Evolutionary conservation across 2,797 vertebrate species (phyloP), one percentile per base, ranked within the genome.

Genomic region (Fringilla coelebs): DNA sequence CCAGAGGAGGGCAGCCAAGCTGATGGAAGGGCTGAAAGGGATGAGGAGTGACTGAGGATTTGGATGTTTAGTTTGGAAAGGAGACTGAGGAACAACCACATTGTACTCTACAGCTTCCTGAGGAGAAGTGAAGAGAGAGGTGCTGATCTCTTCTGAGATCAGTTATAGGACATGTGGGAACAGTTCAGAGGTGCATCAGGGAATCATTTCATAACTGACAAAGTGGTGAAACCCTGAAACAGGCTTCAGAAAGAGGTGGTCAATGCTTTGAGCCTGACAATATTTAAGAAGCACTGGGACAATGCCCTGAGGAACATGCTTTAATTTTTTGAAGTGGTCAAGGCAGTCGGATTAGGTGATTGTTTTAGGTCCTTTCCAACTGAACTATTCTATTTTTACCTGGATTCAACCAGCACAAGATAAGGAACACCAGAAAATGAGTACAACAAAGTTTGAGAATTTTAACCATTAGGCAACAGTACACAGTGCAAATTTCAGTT

Each of bases 191-290:
- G 11, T 79, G 63, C 9, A 6, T 0, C 26, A 72, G 7, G 1
- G 7, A 82, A 79, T 11, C 4, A 57, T 25, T 78, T 75, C 20
- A 38, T 81, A n/a, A 66, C 43, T 3, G 2, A 70, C 32, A 66
- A 36, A 2, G 12, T 28, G 7, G 12, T 38, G 43, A 79, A n/a
- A 60, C 17, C 28, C 46, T 51, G 6, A 3, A 63, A 60, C 3
- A 48, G 12, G 12, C 16, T 67, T 84, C 66, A 26, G 43, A 55
- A 34, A 54, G 24, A 71, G 2, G 19, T 10, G 6, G 20, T 26
- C 0, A 0, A 46, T 80, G 20, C 14, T 57, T 65, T n/a, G 31
- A 11, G 38, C 6, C 12, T 62, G 8, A 31, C 51, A 77, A 6
- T 34, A 14, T 72, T 78, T 38, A 67, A 67, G 25, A 88, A 18